phyloP scores from a whole-genome alignment of 2,113 vertebrate genomes.

The Apteryx owenii region DNA sequence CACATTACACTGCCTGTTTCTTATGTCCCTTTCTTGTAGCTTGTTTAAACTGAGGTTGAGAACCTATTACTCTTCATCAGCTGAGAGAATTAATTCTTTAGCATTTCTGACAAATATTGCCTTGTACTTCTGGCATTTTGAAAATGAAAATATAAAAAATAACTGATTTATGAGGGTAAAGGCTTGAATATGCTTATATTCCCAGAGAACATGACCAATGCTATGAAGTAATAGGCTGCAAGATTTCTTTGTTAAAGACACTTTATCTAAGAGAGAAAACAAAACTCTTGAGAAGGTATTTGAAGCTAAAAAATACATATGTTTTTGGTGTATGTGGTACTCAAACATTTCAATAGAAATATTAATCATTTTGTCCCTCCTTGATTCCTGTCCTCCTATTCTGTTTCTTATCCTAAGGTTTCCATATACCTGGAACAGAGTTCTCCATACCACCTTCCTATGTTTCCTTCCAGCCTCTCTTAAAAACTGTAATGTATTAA shows the following conservation, averaged over 20 bases:
- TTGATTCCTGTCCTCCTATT: background rate
- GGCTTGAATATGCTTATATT: conserved; percentile 12
- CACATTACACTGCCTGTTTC: background rate
- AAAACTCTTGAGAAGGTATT: background rate
- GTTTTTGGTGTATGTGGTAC: background rate
- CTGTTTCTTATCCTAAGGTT: background rate
- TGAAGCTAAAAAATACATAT: background rate
- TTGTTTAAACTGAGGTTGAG: conserved; percentile 39
- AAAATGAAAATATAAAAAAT: conserved; percentile 4
- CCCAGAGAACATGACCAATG: background rate
- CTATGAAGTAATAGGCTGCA: background rate
- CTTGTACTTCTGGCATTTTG: background rate
- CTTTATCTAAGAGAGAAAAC: background rate
- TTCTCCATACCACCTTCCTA: background rate
- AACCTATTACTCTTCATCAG: background rate
- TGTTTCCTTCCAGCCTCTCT: background rate
- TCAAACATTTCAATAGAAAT: background rate
- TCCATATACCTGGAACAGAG: background rate
- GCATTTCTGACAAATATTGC: background rate
- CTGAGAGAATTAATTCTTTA: conserved; percentile 34
- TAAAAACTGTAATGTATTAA: background rate
- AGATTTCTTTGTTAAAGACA: background rate
- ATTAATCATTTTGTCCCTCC: background rate
- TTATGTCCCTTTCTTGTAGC: background rate
- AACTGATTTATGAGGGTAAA: conserved; percentile 8